A percentile compares a stretch with the other conserved stretches of the same genome.
These are phyloP conservation scores for Danionella cerebrum DNA, from an alignment of 2,113 vertebrate species.

Conservation along the genomic window DNA sequence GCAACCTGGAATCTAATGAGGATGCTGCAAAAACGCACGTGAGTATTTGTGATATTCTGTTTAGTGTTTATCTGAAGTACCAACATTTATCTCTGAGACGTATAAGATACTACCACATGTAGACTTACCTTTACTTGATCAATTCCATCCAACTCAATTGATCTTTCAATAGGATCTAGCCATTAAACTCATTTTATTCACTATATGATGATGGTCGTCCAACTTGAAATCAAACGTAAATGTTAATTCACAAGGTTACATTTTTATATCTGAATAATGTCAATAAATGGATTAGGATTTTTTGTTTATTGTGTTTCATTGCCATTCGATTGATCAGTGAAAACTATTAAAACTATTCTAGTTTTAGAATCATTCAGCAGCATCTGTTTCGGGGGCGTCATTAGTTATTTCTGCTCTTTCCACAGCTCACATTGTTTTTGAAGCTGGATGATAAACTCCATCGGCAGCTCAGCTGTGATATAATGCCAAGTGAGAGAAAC, in stretches of 20 bases:
- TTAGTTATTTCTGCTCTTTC: constrained; percentile 1
- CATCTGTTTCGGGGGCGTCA: neutral
- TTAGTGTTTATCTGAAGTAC: too few relatives aligned
- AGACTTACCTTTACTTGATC: too few relatives aligned
- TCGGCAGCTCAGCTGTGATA: constrained; percentile 86
- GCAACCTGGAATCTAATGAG: constrained; percentile 85
- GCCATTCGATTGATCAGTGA: too few relatives aligned
- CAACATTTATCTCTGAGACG: too few relatives aligned
- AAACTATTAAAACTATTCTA: neutral
- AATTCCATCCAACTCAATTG: too few relatives aligned
- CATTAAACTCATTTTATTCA: too few relatives aligned
- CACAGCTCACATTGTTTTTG: constrained; percentile 84
- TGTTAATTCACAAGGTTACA: too few relatives aligned
- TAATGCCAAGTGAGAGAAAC: constrained; percentile 78
- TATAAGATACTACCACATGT: too few relatives aligned
- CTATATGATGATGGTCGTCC: too few relatives aligned
- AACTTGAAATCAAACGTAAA: too few relatives aligned
- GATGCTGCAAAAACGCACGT: constrained; percentile 88
- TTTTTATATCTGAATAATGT: too few relatives aligned
- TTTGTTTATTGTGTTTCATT: neutral
- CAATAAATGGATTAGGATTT: neutral
- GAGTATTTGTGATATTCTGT: constrained; percentile 43
- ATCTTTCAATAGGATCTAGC: too few relatives aligned
- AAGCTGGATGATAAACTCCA: constrained; percentile 92
- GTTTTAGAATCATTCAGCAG: neutral